Evolutionary conservation across 2,888 invertebrate genomes (phyloP).

Genomic region (Oxytorus armatus): DNA sequence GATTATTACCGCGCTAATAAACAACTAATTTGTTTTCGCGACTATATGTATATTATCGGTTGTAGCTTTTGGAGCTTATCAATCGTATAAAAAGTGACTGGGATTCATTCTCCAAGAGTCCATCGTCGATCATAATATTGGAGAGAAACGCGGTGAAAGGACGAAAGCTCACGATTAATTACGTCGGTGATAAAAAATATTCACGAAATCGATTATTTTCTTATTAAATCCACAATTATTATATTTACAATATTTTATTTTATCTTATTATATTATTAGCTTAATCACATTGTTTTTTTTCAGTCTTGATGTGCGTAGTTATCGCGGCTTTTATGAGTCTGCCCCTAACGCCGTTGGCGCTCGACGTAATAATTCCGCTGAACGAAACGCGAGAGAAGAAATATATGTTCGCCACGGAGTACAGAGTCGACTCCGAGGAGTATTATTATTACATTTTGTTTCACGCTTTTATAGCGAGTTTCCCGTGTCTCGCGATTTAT

Average conservation of each 20-base stretch:
- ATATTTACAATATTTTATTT: background rate
- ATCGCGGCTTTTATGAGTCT: background rate
- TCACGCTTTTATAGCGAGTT: slow-evolving; percentile 57
- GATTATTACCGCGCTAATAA: too few species aligned
- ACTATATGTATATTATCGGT: background rate
- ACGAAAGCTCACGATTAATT: slow-evolving; percentile 15
- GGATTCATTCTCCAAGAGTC: slow-evolving; percentile 18
- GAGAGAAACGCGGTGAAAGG: slow-evolving; percentile 40
- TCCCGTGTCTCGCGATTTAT: slow-evolving; percentile 45
- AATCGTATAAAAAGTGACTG: slow-evolving; percentile 31
- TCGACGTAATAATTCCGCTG: slow-evolving; percentile 63
- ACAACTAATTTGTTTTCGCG: background rate
- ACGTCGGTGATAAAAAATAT: slow-evolving; percentile 30
- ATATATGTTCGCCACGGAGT: slow-evolving; percentile 60
- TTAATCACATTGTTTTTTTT: slow-evolving; percentile 14
- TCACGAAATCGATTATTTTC: background rate
- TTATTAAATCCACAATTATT: background rate
- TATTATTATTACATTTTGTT: slow-evolving; percentile 60
- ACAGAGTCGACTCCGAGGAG: slow-evolving; percentile 65
- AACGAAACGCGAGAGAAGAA: slow-evolving; percentile 65
- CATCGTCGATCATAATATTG: slow-evolving; percentile 28
- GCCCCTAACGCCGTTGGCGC: slow-evolving; percentile 50
- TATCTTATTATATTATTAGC: slow-evolving; percentile 22
- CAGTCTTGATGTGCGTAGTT: slow-evolving; percentile 40
- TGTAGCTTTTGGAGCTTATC: slow-evolving; percentile 29